phyloP scores from a whole-genome alignment of 2,797 vertebrate genomes.

The Pangasius macronema region DNA sequence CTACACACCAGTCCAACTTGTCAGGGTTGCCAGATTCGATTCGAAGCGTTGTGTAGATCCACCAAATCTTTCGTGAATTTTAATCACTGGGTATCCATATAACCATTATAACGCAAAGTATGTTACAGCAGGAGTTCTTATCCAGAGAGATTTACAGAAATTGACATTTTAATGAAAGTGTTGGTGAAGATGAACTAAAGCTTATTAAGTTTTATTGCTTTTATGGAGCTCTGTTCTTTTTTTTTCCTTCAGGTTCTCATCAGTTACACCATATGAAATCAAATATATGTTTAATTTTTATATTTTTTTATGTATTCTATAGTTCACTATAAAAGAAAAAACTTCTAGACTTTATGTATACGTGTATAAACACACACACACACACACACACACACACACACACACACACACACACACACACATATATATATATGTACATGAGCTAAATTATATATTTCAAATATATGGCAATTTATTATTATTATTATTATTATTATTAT shows the following conservation, averaged over 20 bases:
- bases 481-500: background rate
- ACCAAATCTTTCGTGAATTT: background rate
- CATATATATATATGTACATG: background rate
- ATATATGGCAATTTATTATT: background rate
- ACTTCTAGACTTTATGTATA: background rate
- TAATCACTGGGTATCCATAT: background rate
- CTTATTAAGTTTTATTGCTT: background rate
- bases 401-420: too few species aligned
- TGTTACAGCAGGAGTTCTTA: too few species aligned
- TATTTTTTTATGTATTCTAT: background rate
- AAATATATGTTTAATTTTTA: background rate
- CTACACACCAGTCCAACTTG: background rate
- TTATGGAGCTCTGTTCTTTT: too few species aligned
- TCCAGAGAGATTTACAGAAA: too few species aligned
- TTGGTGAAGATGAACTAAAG: background rate
- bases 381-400: too few species aligned
- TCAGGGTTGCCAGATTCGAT: constrained; percentile 18
- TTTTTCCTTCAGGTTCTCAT: background rate
- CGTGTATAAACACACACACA: too few species aligned
- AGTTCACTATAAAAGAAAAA: background rate
- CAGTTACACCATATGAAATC: background rate
- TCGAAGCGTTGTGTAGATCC: background rate
- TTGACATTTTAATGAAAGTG: background rate
- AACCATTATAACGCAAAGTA: background rate
- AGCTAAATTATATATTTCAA: background rate